phyloP scores from a whole-genome alignment of 2,797 vertebrate genomes.

The Eurystomus glaucurus region DNA sequence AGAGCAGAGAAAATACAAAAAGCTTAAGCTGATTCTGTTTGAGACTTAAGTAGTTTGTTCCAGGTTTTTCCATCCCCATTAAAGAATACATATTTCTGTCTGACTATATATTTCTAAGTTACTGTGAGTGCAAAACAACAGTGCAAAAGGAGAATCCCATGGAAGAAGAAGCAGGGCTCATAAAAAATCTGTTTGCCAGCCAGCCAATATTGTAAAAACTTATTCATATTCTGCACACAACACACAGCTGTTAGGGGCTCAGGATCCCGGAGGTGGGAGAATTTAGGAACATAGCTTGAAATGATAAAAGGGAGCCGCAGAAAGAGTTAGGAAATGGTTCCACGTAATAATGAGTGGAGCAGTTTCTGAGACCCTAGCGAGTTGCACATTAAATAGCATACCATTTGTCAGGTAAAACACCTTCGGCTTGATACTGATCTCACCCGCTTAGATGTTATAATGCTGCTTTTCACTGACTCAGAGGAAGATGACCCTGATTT shows the following conservation, averaged over 20 bases:
- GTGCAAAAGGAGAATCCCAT: not conserved
- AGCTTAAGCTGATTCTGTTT: not conserved
- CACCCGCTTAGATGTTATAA: not conserved
- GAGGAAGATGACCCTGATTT: constrained; percentile 24
- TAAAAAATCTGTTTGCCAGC: not conserved
- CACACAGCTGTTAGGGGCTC: not conserved
- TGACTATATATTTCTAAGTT: not conserved
- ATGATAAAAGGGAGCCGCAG: not conserved
- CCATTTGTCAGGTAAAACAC: not conserved
- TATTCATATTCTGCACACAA: not conserved
- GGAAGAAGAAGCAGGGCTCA: not conserved
- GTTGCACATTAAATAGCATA: not conserved
- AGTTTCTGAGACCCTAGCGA: not conserved
- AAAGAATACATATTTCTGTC: not conserved
- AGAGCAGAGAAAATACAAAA: not conserved
- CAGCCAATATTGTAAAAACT: not conserved
- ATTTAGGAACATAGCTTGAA: not conserved
- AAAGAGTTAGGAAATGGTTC: not conserved
- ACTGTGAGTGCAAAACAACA: not conserved
- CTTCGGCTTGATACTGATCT: not conserved
- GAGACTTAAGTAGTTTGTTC: not conserved
- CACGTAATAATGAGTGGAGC: not conserved
- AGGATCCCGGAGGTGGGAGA: not conserved
- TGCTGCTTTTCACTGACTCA: not conserved
- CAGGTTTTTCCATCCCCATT: not conserved